A percentile compares a stretch with the other conserved stretches of the same genome.
Conservation (phyloP, 2,797 vertebrate species). For the Acanthurus tractus region DNA sequence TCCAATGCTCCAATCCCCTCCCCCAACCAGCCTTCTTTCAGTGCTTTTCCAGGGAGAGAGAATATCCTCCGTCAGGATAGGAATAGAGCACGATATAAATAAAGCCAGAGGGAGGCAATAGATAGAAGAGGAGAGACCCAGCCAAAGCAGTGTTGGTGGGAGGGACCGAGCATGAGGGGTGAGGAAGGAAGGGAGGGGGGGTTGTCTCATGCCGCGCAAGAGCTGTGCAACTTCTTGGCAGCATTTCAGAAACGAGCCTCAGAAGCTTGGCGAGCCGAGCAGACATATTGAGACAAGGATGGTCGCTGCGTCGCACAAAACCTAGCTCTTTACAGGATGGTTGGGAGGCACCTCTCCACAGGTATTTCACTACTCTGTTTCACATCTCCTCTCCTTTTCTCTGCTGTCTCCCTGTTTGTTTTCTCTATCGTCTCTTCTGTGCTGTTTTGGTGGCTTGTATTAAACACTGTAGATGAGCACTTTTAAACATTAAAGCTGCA, state of each 20-base stretch:
- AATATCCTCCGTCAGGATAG: constrained; percentile 79
- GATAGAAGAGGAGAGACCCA: constrained; percentile 78
- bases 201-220: constrained; percentile 82
- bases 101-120: constrained; percentile 79
- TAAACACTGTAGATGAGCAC: constrained; percentile 32
- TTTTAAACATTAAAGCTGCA: constrained; percentile 47
- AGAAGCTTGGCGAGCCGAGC: constrained; percentile 86
- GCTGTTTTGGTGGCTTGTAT: constrained; percentile 61
- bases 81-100: constrained; percentile 84
- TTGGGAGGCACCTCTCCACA: constrained; percentile 91
- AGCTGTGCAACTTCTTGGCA: constrained; percentile 90
- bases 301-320: constrained; percentile 86
- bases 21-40: constrained; percentile 63
- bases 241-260: constrained; percentile 90
- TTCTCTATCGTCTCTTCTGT: constrained; percentile 41
- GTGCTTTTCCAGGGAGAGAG: constrained; percentile 69
- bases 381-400: constrained; percentile 38
- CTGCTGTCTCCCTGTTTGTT: constrained; percentile 22
- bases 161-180: constrained; percentile 73
- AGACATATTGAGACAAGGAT: constrained; percentile 91
- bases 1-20: constrained; percentile 40
- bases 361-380: constrained; percentile 86
- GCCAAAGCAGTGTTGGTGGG: constrained; percentile 76
- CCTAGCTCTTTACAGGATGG: constrained; percentile 90
- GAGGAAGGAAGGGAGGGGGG: constrained; percentile 70